Evolutionary conservation across 2,888 invertebrate genomes (phyloP), one percentile per base, ranked within the genome.

Genomic region (Micropterix aruncella): DNA sequence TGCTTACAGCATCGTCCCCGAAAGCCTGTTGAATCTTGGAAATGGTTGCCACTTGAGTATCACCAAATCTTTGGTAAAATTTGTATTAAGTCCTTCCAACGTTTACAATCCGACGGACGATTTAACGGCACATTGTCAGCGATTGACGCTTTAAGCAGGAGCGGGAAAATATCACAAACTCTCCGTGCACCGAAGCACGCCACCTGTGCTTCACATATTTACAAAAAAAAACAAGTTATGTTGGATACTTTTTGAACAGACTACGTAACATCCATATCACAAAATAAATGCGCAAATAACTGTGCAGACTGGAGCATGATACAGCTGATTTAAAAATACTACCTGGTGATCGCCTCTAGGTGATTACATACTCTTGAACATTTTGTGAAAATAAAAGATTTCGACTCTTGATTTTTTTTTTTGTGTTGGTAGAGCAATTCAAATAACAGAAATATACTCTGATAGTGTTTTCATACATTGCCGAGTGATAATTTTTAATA

Each of bases 261-360:
- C n/a, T n/a, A 7, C 27, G 27, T 27, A 7, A 27, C 27, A n/a
- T n/a, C n/a, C 9, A 18, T 16, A 36, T 9, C 41, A 18, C 37
- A 45, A 9, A 16, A 15, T 12, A 16, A 17, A 17, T 37, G 39
- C 37, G 16, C 38, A 19, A 14, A 44, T 37, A 17, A 16, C 16
- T 19, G 16, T n/a, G 39, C 18, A 40, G 15, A 19, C 19, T 14
- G 9, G 14, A 12, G 37, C 39, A 39, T 42, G 17, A 19, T 51
- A 45, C 38, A 43, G n/a, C n/a, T n/a, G n/a, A n/a, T n/a, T n/a
- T n/a, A n/a, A n/a, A 51, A 47, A 50, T 51, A 50, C 51, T n/a
- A 17, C n/a, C 4, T 15, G 38, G 38, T 38, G 39, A 43, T 43
- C 38, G 39, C 39, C 38, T 43, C 18, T n/a, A n/a, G n/a, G 38